These are phyloP conservation scores for Pterois miles DNA, from an alignment of 2,797 vertebrate species.

Conservation along the genomic window DNA sequence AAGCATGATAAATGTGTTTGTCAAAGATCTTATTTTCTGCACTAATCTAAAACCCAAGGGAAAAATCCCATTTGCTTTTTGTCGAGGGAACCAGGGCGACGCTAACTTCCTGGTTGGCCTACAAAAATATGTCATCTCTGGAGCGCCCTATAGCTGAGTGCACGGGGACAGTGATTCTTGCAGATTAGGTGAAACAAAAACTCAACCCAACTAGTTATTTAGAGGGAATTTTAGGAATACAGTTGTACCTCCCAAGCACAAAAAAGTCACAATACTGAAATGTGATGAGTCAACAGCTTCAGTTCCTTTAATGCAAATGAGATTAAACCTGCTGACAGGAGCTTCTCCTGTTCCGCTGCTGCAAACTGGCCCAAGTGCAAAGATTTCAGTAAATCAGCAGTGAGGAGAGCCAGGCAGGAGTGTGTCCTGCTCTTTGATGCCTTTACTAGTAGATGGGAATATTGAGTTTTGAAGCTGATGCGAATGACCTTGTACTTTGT, in stretches of 20 bases:
- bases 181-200: not conserved
- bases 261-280: constrained; percentile 38
- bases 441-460: constrained; percentile 2
- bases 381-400: constrained; percentile 49
- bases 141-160: not conserved
- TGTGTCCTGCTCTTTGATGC: constrained; percentile 31
- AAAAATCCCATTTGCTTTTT: too few species aligned
- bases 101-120: too few species aligned
- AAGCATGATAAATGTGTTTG: too few species aligned
- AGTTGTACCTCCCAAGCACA: not conserved
- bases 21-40: too few species aligned
- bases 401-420: not conserved
- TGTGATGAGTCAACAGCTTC: constrained; percentile 51
- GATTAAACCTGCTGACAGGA: constrained; percentile 59
- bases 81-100: too few species aligned
- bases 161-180: not conserved
- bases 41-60: too few species aligned
- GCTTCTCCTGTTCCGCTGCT: constrained; percentile 28
- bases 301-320: constrained; percentile 54
- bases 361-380: constrained; percentile 43
- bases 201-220: not conserved
- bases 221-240: not conserved
- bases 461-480: constrained; percentile 14
- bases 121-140: too few species aligned
- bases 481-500: constrained; percentile 41